phyloP scores from a whole-genome alignment of 2,888 invertebrate species.

The Ormyrus rosae region DNA sequence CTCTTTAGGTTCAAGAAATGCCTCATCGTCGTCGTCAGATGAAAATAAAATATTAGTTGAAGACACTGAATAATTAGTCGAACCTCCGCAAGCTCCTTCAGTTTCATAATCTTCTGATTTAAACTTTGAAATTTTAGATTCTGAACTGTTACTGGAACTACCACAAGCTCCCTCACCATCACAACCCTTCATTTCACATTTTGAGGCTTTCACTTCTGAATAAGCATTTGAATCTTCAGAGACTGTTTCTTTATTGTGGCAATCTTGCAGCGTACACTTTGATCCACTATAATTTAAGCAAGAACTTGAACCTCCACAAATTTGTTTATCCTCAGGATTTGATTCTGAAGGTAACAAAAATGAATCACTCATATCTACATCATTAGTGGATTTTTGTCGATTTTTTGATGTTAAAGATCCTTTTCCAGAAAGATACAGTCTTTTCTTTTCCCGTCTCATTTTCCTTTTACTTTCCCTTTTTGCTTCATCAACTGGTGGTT shows the following conservation, averaged over 20 bases:
- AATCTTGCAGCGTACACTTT: too few species aligned
- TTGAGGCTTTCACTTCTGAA: too few species aligned
- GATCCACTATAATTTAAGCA: too few species aligned
- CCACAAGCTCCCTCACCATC: too few species aligned
- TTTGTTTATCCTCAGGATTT: background rate
- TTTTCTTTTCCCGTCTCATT: conserved; percentile 45
- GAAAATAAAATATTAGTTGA: background rate
- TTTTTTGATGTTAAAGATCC: conserved; percentile 1
- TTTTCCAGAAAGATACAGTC: conserved; percentile 13
- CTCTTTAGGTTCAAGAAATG: background rate
- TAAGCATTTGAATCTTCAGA: too few species aligned
- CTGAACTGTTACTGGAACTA: too few species aligned
- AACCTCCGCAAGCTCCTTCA: conserved; percentile 3
- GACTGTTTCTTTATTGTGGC: too few species aligned
- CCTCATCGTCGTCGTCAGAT: conserved; percentile 13
- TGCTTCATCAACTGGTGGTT: background rate
- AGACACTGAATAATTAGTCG: background rate
- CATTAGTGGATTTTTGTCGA: background rate
- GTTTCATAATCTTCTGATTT: too few species aligned
- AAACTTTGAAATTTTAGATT: too few species aligned
- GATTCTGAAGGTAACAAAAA: background rate
- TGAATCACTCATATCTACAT: background rate
- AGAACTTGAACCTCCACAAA: too few species aligned
- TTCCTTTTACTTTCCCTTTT: conserved; percentile 45
- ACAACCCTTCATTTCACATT: too few species aligned